Evolutionary conservation across 2,797 vertebrate genomes (phyloP), one percentile per base, ranked within the genome.

Genomic region (Manis javanica): DNA sequence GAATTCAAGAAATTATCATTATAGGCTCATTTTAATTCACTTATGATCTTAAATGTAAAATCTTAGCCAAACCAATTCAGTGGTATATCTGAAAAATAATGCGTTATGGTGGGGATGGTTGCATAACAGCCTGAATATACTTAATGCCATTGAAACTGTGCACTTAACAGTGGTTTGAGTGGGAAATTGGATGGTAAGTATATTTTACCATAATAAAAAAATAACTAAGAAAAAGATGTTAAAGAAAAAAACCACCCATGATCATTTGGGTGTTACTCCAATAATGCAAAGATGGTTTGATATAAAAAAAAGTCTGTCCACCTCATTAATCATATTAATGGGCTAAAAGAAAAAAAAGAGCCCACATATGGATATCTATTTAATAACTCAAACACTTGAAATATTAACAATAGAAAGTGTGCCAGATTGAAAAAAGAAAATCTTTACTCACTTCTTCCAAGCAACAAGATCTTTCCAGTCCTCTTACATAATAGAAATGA

Each of bases 391-490:
- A 79, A 66, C 57, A 24, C 89, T 88, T 64, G 86, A 94, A 94
- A 89, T 91, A 87, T 55, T 87, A 77, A 87, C 49, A 72, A 87
- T 68, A 92, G 79, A 83, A 96, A 46, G 37, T 49, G 57, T 93
- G 90, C 91, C 95, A 96, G 95, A 66, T 81, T 85, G n/a, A 82
- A 53, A 55, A 72, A 79, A 91, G 24, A 79, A 85, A 87, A 81
- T 34, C 71, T 87, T 87, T 85, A 89, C 79, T 96, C 91, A 96
- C 6, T 96, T 85, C 95, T 97, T 97, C 97, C 97, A 95, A 77
- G 72, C 79, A 92, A 75, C 74, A 81, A 75, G 81, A 71, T 64
- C 93, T 97, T 96, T 90, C 94, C 91, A 91, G 74, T 46, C 11
- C 14, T 39, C 68, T 97, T 97, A 93, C 90, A 61, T 97, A 97